Conservation (phyloP, 2,797 vertebrate species). For the Enteromius radiatus region DNA sequence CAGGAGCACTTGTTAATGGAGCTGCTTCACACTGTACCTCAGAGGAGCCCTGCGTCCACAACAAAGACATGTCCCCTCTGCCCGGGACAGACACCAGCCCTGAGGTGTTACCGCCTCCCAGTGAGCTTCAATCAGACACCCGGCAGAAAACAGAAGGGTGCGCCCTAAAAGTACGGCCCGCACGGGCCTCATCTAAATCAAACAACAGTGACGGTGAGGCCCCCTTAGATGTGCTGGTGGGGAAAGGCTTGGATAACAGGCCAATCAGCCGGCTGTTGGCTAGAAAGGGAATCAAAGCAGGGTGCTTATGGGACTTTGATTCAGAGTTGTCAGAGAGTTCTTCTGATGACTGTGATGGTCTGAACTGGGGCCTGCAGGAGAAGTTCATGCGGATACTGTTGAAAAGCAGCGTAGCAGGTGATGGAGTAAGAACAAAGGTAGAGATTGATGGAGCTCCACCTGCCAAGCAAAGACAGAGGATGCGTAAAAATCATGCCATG, state of each 20-base stretch:
- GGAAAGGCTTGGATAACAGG: slow-evolving; percentile 82
- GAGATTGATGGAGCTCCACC: slow-evolving; percentile 56
- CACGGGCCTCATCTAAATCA: slow-evolving; percentile 87
- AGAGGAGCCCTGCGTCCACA: slow-evolving; percentile 89
- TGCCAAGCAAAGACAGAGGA: slow-evolving; percentile 79
- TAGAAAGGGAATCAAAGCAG: slow-evolving; percentile 79
- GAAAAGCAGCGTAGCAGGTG: slow-evolving; percentile 74
- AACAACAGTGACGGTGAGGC: slow-evolving; percentile 83
- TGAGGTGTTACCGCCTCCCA: slow-evolving; percentile 83
- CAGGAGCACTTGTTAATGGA: slow-evolving; percentile 96
- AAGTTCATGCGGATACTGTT: slow-evolving; percentile 84
- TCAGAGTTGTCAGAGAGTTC: slow-evolving; percentile 81
- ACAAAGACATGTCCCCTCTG: slow-evolving; percentile 88
- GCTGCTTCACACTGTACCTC: slow-evolving; percentile 94
- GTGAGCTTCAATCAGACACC: slow-evolving; percentile 90
- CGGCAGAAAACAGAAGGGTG: slow-evolving; percentile 88
- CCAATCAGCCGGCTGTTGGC: slow-evolving; percentile 84
- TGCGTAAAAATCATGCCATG: slow-evolving; percentile 84
- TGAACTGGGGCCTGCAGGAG: slow-evolving; percentile 85
- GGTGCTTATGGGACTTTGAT: slow-evolving; percentile 74
- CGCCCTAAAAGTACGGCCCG: slow-evolving; percentile 87
- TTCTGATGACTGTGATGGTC: slow-evolving; percentile 81
- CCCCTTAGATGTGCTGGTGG: slow-evolving; percentile 80
- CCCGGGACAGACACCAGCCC: slow-evolving; percentile 84
- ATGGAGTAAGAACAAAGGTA: slow-evolving; percentile 73